phyloP scores from a whole-genome alignment of 2,797 vertebrate genomes.

The Neostethus bicornis region DNA sequence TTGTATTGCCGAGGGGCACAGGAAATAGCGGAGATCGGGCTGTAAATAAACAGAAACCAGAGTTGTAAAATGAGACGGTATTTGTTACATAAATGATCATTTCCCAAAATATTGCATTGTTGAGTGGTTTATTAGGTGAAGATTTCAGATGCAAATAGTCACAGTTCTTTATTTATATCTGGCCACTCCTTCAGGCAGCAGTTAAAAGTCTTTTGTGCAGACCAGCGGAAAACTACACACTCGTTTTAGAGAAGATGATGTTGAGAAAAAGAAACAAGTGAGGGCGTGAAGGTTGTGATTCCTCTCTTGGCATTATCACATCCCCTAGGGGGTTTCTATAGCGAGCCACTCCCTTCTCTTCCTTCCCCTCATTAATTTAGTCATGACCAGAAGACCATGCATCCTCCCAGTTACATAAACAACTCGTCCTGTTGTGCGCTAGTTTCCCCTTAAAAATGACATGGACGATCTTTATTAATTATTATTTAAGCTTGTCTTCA shows the following conservation, averaged over 20 bases:
- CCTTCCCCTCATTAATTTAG: conserved; percentile 71
- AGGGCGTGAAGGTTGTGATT: conserved; percentile 32
- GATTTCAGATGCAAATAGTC: too few relatives aligned
- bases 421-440: conserved; percentile 18
- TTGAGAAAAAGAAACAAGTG: conserved; percentile 18
- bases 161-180: conserved; percentile 3
- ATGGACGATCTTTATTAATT: too few relatives aligned
- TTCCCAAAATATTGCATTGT: not conserved
- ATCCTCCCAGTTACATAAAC: conserved; percentile 65
- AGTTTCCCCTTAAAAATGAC: too few relatives aligned
- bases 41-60: not conserved
- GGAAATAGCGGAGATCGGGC: conserved; percentile 7
- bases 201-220: conserved; percentile 6
- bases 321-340: conserved; percentile 62
- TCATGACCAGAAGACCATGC: conserved; percentile 47
- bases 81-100: not conserved
- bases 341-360: conserved; percentile 71
- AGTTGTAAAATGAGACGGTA: not conserved
- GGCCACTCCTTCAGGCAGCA: conserved; percentile 4
- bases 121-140: not conserved
- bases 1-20: not conserved
- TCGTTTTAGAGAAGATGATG: conserved; percentile 26
- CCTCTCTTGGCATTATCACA: conserved; percentile 48
- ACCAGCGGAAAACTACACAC: not conserved
- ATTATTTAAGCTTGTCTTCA: too few relatives aligned